These are phyloP conservation scores for Beris chalybata DNA, from an alignment of 2,888 invertebrate species.

Conservation along the genomic window DNA sequence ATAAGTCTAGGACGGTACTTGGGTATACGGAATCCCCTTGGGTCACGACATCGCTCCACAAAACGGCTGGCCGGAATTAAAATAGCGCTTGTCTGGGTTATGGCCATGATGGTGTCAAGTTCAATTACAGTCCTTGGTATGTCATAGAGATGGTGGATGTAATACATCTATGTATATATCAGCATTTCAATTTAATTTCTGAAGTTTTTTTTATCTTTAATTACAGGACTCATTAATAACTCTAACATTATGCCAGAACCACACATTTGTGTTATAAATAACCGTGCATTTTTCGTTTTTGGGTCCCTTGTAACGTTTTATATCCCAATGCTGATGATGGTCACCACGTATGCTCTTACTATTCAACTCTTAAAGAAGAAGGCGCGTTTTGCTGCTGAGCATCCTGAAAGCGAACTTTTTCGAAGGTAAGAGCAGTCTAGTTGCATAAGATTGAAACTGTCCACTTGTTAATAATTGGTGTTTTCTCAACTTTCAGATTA, in stretches of 20 bases:
- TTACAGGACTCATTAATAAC: slow-evolving; percentile 71
- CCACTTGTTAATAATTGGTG: background rate
- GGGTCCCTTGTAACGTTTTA: slow-evolving; percentile 93
- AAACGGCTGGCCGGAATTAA: slow-evolving; percentile 81
- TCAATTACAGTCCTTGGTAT: slow-evolving; percentile 83
- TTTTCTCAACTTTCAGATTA: slow-evolving; percentile 6
- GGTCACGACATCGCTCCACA: slow-evolving; percentile 81
- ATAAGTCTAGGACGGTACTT: slow-evolving; percentile 84
- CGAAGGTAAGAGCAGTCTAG: slow-evolving; percentile 50
- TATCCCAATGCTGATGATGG: slow-evolving; percentile 94
- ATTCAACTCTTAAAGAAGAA: slow-evolving; percentile 82
- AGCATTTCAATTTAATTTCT: background rate
- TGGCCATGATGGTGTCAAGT: slow-evolving; percentile 85
- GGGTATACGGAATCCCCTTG: slow-evolving; percentile 86
- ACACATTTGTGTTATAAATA: slow-evolving; percentile 78
- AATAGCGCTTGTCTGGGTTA: slow-evolving; percentile 89
- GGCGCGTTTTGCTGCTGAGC: slow-evolving; percentile 71
- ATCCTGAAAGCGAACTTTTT: slow-evolving; percentile 64
- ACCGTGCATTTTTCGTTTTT: slow-evolving; percentile 83
- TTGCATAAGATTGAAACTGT: background rate
- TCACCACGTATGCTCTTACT: slow-evolving; percentile 86
- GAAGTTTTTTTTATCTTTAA: background rate
- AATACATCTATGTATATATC: background rate
- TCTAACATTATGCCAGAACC: slow-evolving; percentile 80
- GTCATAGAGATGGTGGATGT: slow-evolving; percentile 42